These are phyloP conservation scores for Aphelenchoides avenae DNA, from an alignment of 1,140 invertebrate species.

Conservation along the genomic window DNA sequence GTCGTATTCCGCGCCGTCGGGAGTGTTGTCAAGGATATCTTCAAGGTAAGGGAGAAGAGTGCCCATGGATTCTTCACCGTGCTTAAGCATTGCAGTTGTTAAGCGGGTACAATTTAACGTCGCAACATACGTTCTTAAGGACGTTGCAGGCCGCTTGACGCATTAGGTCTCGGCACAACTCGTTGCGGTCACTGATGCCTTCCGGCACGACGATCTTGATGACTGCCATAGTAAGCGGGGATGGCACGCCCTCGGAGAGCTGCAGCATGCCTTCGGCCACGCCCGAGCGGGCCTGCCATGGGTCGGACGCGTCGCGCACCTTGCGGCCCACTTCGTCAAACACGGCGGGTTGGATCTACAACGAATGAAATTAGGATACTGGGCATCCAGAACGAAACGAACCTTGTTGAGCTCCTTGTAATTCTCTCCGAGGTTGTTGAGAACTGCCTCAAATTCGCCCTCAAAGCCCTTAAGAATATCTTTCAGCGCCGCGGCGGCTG, in stretches of 20 bases:
- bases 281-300: constrained; percentile 80
- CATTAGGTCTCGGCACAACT: constrained; percentile 80
- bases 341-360: constrained; percentile 74
- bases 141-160: constrained; percentile 82
- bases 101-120: neutral
- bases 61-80: constrained; percentile 61
- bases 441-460: constrained; percentile 20
- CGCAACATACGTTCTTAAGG: constrained; percentile 68
- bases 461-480: constrained; percentile 15
- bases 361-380: constrained; percentile 20
- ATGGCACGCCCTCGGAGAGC: constrained; percentile 69
- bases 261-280: constrained; percentile 76
- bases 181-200: constrained; percentile 78
- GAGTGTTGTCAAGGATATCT: constrained; percentile 72
- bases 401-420: constrained; percentile 74
- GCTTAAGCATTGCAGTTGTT: constrained; percentile 19
- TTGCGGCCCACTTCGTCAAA: constrained; percentile 86
- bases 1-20: constrained; percentile 85
- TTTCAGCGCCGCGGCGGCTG: constrained; percentile 15
- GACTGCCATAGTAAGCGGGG: constrained; percentile 65
- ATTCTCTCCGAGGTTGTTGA: constrained; percentile 68
- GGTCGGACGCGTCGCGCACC: constrained; percentile 73
- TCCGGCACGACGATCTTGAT: constrained; percentile 66
- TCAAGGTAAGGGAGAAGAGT: constrained; percentile 71
- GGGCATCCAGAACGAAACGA: neutral